Percentiles rank a stretch among this genome's conserved stretches.
phyloP scores from a whole-genome alignment of 2,797 vertebrate genomes.

The Macropus fuliginosus region DNA sequence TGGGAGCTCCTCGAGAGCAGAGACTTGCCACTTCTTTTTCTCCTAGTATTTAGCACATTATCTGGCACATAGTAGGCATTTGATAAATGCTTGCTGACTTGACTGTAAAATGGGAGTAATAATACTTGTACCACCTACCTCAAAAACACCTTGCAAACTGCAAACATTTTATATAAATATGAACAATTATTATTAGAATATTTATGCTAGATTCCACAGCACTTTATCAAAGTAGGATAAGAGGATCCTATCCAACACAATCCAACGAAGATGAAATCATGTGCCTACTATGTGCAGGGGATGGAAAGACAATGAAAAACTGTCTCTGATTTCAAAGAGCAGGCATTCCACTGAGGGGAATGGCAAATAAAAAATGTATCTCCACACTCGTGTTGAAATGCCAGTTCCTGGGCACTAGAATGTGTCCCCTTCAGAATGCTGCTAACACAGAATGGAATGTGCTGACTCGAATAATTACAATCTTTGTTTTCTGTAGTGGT shows the following conservation, averaged over 20 bases:
- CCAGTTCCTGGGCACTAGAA: neutral
- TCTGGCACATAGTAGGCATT: neutral
- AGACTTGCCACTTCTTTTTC: neutral
- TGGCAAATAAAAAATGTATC: neutral
- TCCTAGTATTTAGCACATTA: neutral
- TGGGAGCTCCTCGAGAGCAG: neutral
- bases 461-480: neutral
- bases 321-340: neutral
- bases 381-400: neutral
- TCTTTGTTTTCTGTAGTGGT: neutral
- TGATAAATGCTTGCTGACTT: neutral
- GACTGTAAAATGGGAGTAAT: neutral
- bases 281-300: neutral
- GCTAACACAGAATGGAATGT: slow-evolving; percentile 2
- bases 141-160: neutral
- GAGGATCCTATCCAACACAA: neutral
- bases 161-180: neutral
- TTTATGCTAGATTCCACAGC: neutral
- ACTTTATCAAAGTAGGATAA: neutral
- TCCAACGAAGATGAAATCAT: neutral
- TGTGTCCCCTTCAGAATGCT: neutral
- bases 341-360: neutral
- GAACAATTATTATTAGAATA: neutral
- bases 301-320: neutral
- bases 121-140: neutral